Percentiles rank a stretch among this genome's conserved stretches.
These are phyloP conservation scores for Machaerirhynchus nigripectus DNA, from an alignment of 2,113 vertebrate genomes.

Conservation along the genomic window DNA sequence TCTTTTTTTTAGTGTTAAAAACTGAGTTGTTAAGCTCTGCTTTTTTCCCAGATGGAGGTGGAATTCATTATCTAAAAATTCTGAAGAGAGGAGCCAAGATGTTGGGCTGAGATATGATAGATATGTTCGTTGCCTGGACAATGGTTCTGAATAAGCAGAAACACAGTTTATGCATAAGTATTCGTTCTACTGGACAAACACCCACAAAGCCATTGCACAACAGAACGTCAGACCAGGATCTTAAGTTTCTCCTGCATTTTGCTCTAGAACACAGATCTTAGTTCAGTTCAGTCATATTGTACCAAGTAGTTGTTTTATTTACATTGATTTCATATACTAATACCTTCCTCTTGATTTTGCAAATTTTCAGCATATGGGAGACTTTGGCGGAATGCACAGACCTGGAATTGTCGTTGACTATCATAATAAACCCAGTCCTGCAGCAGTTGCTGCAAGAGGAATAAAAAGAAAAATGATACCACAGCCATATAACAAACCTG, in stretches of 20 bases:
- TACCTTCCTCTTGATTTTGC: constrained; percentile 62
- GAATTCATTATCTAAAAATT: constrained; percentile 46
- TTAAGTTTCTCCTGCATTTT: constrained; percentile 51
- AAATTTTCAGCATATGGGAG: constrained; percentile 81
- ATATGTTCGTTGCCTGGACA: constrained; percentile 52
- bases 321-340: constrained; percentile 50
- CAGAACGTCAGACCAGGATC: background rate
- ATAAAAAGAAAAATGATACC: constrained; percentile 84
- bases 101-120: constrained; percentile 15
- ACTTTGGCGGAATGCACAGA: constrained; percentile 80
- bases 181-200: constrained; percentile 37
- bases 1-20: background rate
- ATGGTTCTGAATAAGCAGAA: constrained; percentile 74
- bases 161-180: constrained; percentile 22
- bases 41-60: background rate
- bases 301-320: constrained; percentile 40
- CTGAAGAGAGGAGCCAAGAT: constrained; percentile 68
- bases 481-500: constrained; percentile 77
- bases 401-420: constrained; percentile 79
- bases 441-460: constrained; percentile 79
- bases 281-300: constrained; percentile 34
- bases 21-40: background rate
- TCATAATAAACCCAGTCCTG: constrained; percentile 77
- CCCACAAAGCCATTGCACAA: constrained; percentile 36
- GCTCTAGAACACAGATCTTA: constrained; percentile 42